Percentiles rank a stretch among this genome's conserved stretches.
These are phyloP conservation scores for Platyscapa corneri DNA, from an alignment of 1,140 invertebrate species.

Conservation along the genomic window DNA sequence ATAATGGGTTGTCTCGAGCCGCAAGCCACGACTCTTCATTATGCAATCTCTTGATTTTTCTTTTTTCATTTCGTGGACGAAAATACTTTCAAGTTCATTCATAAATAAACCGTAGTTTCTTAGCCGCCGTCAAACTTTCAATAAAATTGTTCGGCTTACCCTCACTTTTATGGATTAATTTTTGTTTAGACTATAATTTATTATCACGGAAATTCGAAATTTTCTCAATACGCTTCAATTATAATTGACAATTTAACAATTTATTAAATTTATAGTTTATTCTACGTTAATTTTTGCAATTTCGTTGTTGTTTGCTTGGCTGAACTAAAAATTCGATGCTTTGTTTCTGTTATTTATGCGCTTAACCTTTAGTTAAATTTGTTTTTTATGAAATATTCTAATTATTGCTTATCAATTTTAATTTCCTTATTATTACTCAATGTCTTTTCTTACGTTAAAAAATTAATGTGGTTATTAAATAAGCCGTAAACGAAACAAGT, in stretches of 20 bases:
- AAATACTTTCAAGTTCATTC: slow-evolving; percentile 24
- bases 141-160: slow-evolving; percentile 23
- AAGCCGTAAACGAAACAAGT: background rate
- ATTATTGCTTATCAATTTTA: no score
- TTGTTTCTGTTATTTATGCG: background rate
- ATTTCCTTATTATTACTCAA: no score
- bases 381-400: background rate
- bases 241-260: background rate
- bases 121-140: slow-evolving; percentile 31
- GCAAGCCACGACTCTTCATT: slow-evolving; percentile 47
- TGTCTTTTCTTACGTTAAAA: background rate
- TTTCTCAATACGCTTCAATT: slow-evolving; percentile 6
- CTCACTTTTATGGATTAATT: background rate
- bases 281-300: background rate
- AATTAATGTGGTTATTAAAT: background rate
- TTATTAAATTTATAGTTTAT: slow-evolving; percentile 8
- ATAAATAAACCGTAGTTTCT: slow-evolving; percentile 25
- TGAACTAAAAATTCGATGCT: background rate
- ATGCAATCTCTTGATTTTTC: slow-evolving; percentile 47
- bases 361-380: background rate
- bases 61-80: background rate
- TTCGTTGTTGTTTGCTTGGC: background rate
- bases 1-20: slow-evolving; percentile 45
- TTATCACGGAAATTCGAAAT: slow-evolving; percentile 11
- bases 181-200: slow-evolving; percentile 17